Evolutionary conservation across 2,888 invertebrate genomes (phyloP).

Genomic region (Encarsia formosa): DNA sequence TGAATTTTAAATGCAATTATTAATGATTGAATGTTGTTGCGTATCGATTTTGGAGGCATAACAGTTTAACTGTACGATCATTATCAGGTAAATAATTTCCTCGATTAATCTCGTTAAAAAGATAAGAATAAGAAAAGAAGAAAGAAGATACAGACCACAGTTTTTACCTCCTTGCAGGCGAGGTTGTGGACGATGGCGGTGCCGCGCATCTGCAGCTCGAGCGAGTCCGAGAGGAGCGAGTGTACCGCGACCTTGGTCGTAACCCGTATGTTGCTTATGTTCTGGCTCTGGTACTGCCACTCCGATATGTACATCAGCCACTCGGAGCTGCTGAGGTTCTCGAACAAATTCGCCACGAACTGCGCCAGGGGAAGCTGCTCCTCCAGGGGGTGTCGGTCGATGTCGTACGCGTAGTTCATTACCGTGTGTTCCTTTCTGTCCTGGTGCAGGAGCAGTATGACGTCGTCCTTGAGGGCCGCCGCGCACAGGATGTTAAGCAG

Average conservation of each 20-base stretch:
- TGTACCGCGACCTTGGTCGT: constrained; percentile 90
- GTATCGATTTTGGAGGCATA: too few species aligned
- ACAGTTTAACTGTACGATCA: too few species aligned
- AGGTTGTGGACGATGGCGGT: constrained; percentile 86
- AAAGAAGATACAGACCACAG: constrained; percentile 79
- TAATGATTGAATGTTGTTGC: too few species aligned
- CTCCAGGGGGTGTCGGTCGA: constrained; percentile 68
- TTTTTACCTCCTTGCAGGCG: constrained; percentile 94
- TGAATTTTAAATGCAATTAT: too few species aligned
- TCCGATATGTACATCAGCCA: constrained; percentile 93
- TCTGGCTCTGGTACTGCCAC: constrained; percentile 74
- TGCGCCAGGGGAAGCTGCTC: constrained; percentile 78
- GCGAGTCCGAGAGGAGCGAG: constrained; percentile 69
- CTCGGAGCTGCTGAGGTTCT: constrained; percentile 82
- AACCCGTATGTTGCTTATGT: constrained; percentile 81
- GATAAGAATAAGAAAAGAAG: constrained; percentile 22
- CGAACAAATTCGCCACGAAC: constrained; percentile 87
- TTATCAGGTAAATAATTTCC: too few species aligned
- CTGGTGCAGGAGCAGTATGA: constrained; percentile 83
- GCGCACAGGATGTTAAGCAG: constrained; percentile 70
- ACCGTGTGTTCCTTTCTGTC: constrained; percentile 83
- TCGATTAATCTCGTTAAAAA: too few species aligned
- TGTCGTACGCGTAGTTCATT: constrained; percentile 79
- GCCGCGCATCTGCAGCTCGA: constrained; percentile 73
- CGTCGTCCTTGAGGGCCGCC: constrained; percentile 82